Base-by-base conservation (phyloP, 2,113 vertebrate genomes). In the Semicossyphus pulcher region DNA sequence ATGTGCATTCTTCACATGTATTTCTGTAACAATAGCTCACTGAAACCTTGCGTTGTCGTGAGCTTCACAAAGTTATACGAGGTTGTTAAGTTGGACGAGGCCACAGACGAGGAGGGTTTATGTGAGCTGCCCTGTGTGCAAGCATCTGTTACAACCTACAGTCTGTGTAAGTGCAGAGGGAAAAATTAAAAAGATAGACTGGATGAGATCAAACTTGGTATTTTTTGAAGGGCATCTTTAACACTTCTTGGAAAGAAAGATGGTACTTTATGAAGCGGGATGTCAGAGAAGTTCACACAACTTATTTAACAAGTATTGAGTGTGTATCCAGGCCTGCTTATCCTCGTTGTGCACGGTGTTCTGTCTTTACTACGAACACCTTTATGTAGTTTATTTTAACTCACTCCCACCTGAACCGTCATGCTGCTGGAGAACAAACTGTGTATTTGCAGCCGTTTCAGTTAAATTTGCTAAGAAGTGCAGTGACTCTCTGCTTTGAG, bases 11-110 rank as follows among this genome's bases (percentile, higher is more conserved):
- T 59, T 72, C 3, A 52, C 9, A 4, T 60, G 47, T 9, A 15
- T 76, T 77, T 48, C 53, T 72, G 21, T 29, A 9, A 51, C 26
- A 14, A 37, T 69, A 76, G 72, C 48, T 78, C 52, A 75, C 0
- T 1, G 23, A 44, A 20, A 18, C 36, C 16, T 12, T 14, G 39
- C 7, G 10, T 31, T 16, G 54, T 29, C 76, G 42, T 32, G 51
- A 21, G 36, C 58, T 9, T 34, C 28, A 53, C 20, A 12, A 23
- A 52, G 36, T 70, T 72, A 64, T 51, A 39, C 10, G 20, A 7
- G 49, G 73, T 7, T 16, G 64, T 81, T 71, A 69, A 75, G n/a
- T 1, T 10, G 18, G 20, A 61, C 44, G 1, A 36, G 34, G 45
- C 57, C 57, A 6, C 45, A 47, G 65, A 12, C 29, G 49, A 64